phyloP scores from a whole-genome alignment of 2,888 invertebrate genomes.

The Drosophila sordidula region DNA sequence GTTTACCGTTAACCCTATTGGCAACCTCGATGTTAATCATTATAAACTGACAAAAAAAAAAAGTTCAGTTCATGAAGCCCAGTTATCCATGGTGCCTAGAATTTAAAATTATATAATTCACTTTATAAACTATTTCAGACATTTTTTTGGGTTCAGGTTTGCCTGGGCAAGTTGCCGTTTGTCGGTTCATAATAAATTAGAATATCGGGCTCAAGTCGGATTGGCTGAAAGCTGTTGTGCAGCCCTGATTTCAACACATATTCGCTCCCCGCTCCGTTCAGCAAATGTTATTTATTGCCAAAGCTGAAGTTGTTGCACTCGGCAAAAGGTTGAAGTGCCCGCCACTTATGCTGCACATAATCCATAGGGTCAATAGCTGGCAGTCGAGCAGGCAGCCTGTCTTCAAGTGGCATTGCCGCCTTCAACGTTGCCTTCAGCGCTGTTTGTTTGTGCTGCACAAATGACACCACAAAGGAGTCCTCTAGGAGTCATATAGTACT shows the following conservation, averaged over 20 bases:
- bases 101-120: too few species aligned
- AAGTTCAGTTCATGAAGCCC: too few species aligned
- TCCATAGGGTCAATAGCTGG: slow-evolving; percentile 75
- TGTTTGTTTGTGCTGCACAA: slow-evolving; percentile 31
- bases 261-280: slow-evolving; percentile 32
- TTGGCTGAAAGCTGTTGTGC: neutral
- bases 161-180: neutral
- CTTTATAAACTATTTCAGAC: too few species aligned
- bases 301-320: slow-evolving; percentile 47
- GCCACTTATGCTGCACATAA: slow-evolving; percentile 70
- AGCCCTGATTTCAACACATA: slow-evolving; percentile 34
- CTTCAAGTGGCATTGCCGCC: slow-evolving; percentile 28
- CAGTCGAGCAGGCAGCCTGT: slow-evolving; percentile 11
- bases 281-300: slow-evolving; percentile 62
- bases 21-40: too few species aligned
- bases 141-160: too few species aligned
- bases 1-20: too few species aligned
- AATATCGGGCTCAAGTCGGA: neutral
- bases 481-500: slow-evolving; percentile 21
- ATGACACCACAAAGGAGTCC: slow-evolving; percentile 32
- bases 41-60: too few species aligned
- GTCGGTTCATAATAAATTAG: too few species aligned
- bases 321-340: slow-evolving; percentile 50
- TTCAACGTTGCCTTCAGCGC: slow-evolving; percentile 7
- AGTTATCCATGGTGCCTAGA: too few species aligned